Conservation (phyloP, 2,888 invertebrate genomes). For the Cordylochernes scorpioides region DNA sequence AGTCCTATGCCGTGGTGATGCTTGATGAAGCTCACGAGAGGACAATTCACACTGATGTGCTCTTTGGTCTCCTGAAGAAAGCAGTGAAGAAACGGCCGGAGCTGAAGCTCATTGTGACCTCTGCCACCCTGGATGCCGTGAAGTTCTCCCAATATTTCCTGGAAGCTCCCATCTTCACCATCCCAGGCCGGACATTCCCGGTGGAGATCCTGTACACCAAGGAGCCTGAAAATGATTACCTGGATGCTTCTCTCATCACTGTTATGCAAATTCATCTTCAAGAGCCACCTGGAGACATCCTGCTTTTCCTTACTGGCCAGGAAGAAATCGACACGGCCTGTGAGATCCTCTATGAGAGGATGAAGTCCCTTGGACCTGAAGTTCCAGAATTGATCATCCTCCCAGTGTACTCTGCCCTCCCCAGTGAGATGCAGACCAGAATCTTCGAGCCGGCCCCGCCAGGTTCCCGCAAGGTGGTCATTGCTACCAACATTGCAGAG, state of each 20-base stretch:
- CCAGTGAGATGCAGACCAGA: conserved; percentile 95
- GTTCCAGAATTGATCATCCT: conserved; percentile 89
- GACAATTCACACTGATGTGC: conserved; percentile 89
- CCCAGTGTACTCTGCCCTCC: conserved; percentile 88
- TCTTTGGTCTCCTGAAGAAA: conserved; percentile 47
- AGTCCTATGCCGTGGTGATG: conserved; percentile 81
- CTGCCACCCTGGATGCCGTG: conserved; percentile 88
- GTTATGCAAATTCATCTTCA: conserved; percentile 97
- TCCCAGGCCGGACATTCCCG: conserved; percentile 84
- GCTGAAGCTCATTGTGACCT: conserved; percentile 88
- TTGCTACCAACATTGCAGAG: conserved; percentile 97
- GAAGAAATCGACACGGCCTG: conserved; percentile 98
- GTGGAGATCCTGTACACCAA: conserved; percentile 81
- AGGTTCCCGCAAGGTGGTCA: conserved; percentile 81
- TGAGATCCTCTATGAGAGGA: conserved; percentile 86
- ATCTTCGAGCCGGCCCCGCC: conserved; percentile 98
- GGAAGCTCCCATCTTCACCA: conserved; percentile 91
- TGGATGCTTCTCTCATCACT: conserved; percentile 88
- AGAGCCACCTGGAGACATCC: conserved; percentile 78
- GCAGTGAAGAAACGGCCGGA: conserved; percentile 72
- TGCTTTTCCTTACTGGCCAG: conserved; percentile 81
- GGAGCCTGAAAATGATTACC: conserved; percentile 92
- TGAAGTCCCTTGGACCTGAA: conserved; percentile 89
- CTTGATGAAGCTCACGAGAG: conserved; percentile 98
- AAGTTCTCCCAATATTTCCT: conserved; percentile 98